A percentile compares a stretch with the other conserved stretches of the same genome.
These are phyloP conservation scores for Calameuta filiformis DNA, from an alignment of 2,888 invertebrate genomes.

Conservation along the genomic window DNA sequence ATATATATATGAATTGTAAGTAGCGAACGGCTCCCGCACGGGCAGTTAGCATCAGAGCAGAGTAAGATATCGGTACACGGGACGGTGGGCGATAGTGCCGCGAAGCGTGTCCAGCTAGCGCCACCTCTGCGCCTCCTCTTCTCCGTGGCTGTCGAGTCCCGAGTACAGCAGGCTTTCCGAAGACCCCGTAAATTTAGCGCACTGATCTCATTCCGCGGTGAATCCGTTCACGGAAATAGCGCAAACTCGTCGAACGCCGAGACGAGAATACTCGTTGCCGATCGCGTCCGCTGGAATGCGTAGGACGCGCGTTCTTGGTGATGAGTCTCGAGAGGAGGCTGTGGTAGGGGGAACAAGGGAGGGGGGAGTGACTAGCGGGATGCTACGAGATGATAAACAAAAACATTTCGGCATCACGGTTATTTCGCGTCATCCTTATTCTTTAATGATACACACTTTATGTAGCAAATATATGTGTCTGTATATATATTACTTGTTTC, in stretches of 20 bases:
- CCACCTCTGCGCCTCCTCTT: background rate
- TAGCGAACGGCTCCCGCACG: too few species aligned
- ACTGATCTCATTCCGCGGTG: slow-evolving; percentile 57
- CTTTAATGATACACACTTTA: too few species aligned
- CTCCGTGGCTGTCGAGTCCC: background rate
- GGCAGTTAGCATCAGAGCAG: too few species aligned
- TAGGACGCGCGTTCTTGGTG: slow-evolving; percentile 29
- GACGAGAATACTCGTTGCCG: slow-evolving; percentile 18
- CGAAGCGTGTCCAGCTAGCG: slow-evolving; percentile 7
- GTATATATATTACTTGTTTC: too few species aligned
- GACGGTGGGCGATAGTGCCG: background rate
- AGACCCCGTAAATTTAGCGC: slow-evolving; percentile 51
- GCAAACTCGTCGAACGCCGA: slow-evolving; percentile 30
- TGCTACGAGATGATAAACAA: background rate
- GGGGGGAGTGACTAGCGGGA: background rate
- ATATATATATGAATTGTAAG: background rate
- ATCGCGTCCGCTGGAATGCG: slow-evolving; percentile 1
- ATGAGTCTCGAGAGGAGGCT: slow-evolving; percentile 35
- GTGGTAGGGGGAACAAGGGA: background rate
- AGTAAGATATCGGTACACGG: background rate
- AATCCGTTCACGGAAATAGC: slow-evolving; percentile 54
- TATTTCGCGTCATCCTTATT: too few species aligned
- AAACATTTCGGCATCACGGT: background rate
- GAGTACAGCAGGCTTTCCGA: background rate
- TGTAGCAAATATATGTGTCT: too few species aligned